These are phyloP conservation scores for Petrolisthes cinctipes DNA, from an alignment of 2,888 invertebrate genomes.

Conservation along the genomic window DNA sequence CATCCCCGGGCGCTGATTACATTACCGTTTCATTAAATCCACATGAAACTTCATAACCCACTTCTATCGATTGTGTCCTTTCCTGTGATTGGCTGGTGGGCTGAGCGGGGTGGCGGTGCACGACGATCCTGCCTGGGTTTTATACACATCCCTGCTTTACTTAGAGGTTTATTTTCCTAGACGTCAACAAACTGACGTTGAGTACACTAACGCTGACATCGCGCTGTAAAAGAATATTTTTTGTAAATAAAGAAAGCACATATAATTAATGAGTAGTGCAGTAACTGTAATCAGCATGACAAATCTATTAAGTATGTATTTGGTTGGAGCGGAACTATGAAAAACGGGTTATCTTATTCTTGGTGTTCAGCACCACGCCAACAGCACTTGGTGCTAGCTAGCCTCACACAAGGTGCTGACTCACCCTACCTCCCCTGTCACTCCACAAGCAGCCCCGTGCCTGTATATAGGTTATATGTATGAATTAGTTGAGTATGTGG, in stretches of 20 bases:
- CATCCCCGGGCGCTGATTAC: constrained; percentile 45
- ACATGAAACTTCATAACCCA: constrained; percentile 59
- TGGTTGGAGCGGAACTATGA: constrained; percentile 55
- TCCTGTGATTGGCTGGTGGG: constrained; percentile 53
- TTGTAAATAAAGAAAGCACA: background rate
- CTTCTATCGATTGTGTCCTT: constrained; percentile 58
- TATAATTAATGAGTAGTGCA: constrained; percentile 13
- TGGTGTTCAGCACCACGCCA: constrained; percentile 55
- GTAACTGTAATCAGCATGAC: constrained; percentile 50
- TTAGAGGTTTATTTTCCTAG: constrained; percentile 20
- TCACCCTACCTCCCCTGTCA: constrained; percentile 42
- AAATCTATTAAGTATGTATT: constrained; percentile 59
- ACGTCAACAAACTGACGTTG: constrained; percentile 17
- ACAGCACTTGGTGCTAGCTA: constrained; percentile 42
- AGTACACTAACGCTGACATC: constrained; percentile 19
- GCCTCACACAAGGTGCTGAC: constrained; percentile 47
- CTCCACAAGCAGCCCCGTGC: constrained; percentile 31
- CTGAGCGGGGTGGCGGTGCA: constrained; percentile 41
- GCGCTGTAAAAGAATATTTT: background rate
- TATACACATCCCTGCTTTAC: constrained; percentile 35
- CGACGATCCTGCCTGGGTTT: constrained; percentile 23
- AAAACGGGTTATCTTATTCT: constrained; percentile 57
- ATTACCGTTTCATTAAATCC: constrained; percentile 62
- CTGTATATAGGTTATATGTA: background rate
- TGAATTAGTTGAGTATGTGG: background rate